Evolutionary conservation across 2,113 vertebrate genomes (phyloP).

Genomic region (Ophiodon elongatus): DNA sequence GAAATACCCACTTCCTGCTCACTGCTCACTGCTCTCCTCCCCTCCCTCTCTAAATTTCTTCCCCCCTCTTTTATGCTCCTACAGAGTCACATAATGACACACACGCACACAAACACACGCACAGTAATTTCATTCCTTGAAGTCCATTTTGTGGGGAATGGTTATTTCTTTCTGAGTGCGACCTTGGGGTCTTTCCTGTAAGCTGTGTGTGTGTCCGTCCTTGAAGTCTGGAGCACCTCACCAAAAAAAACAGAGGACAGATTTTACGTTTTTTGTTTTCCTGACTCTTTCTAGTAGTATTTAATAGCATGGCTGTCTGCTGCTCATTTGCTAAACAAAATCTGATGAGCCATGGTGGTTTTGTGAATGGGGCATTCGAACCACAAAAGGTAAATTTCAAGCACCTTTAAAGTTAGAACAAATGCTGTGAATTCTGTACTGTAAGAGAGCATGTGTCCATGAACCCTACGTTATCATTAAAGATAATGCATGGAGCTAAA

Average conservation of each 20-base stretch:
- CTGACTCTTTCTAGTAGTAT: not conserved
- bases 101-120: conserved; percentile 12
- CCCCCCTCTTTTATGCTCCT: conserved; percentile 59
- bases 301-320: conserved; percentile 20
- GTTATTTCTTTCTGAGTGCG: conserved; percentile 70
- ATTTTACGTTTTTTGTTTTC: conserved; percentile 18
- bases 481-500: not conserved
- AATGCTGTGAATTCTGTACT: not conserved
- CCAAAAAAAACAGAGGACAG: conserved; percentile 19
- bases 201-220: conserved; percentile 25
- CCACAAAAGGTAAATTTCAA: conserved; percentile 1
- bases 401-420: not conserved
- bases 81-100: conserved; percentile 59
- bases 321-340: conserved; percentile 27
- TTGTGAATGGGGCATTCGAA: not conserved
- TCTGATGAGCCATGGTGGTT: not conserved
- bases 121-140: conserved; percentile 66
- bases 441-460: not conserved
- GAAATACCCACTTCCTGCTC: conserved; percentile 74
- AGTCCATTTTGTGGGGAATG: conserved; percentile 67
- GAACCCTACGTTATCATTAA: not conserved
- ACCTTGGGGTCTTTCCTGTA: conserved; percentile 69
- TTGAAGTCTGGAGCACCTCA: conserved; percentile 7
- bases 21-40: conserved; percentile 55
- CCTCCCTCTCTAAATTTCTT: conserved; percentile 53